Conservation (phyloP, 2,113 vertebrate genomes). For the Apistogramma diplotaenia region DNA sequence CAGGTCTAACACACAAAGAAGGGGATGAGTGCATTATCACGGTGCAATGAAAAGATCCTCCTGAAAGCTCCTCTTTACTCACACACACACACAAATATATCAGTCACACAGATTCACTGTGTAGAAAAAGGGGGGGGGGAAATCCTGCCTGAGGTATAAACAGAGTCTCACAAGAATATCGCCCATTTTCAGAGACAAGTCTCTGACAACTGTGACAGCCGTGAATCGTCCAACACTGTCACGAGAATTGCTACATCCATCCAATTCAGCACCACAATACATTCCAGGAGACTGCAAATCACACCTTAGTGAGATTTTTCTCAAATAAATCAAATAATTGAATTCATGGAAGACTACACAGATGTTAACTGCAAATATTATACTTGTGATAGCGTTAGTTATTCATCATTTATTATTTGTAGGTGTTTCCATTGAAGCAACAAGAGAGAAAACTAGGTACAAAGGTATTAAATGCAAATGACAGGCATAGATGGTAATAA, state of each 20-base stretch:
- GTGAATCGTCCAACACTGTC: conserved; percentile 22
- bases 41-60: conserved; percentile 51
- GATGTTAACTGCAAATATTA: not conserved
- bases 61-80: conserved; percentile 29
- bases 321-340: not conserved
- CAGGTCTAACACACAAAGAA: not conserved
- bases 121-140: not conserved
- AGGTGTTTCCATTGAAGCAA: not conserved
- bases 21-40: conserved; percentile 37
- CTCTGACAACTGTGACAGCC: conserved; percentile 51
- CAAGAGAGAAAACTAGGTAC: not conserved
- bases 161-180: conserved; percentile 44
- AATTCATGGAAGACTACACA: not conserved
- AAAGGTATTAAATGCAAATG: not conserved
- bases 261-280: conserved; percentile 11
- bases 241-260: conserved; percentile 24
- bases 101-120: conserved; percentile 19
- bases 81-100: not conserved
- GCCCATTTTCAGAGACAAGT: conserved; percentile 33
- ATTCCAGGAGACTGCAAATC: conserved; percentile 1
- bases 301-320: conserved; percentile 13
- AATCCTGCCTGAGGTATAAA: conserved; percentile 38
- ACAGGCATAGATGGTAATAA: not conserved
- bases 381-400: not conserved
- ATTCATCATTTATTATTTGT: not conserved